These are phyloP conservation scores for Notamacropus eugenii DNA, from an alignment of 2,797 vertebrate species.

Conservation along the genomic window DNA sequence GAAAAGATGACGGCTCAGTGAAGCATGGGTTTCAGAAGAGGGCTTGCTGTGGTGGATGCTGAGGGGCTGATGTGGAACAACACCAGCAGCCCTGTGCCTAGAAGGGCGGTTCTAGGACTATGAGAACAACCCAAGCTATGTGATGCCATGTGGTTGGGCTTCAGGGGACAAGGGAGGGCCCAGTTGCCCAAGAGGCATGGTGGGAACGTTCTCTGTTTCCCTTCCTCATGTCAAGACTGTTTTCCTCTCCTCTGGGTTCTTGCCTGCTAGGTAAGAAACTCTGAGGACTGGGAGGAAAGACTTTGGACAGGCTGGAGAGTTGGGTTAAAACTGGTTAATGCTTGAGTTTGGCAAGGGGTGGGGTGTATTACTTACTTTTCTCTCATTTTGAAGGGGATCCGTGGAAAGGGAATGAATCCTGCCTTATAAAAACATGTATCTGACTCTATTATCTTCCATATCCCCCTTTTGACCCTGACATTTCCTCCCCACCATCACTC, in stretches of 20 bases:
- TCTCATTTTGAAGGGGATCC: background rate
- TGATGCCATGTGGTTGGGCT: background rate
- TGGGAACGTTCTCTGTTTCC: background rate
- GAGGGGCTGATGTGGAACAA: background rate
- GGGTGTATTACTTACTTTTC: background rate
- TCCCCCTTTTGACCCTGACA: no score
- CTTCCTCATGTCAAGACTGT: no score
- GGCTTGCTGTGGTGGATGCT: background rate
- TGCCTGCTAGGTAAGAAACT: background rate
- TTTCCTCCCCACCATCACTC: background rate
- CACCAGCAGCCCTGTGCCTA: background rate
- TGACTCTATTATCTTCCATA: no score
- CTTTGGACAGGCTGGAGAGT: background rate
- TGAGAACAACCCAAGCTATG: background rate
- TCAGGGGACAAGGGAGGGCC: background rate
- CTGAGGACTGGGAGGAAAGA: background rate
- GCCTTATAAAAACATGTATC: background rate
- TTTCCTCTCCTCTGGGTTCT: background rate
- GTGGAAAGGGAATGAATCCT: background rate
- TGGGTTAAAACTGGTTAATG: background rate
- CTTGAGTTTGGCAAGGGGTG: background rate
- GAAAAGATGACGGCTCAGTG: no score
- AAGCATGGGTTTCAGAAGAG: background rate
- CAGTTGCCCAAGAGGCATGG: background rate
- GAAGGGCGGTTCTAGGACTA: background rate